These are phyloP conservation scores for Cryptus armator DNA, from an alignment of 2,888 invertebrate genomes.

Conservation along the genomic window DNA sequence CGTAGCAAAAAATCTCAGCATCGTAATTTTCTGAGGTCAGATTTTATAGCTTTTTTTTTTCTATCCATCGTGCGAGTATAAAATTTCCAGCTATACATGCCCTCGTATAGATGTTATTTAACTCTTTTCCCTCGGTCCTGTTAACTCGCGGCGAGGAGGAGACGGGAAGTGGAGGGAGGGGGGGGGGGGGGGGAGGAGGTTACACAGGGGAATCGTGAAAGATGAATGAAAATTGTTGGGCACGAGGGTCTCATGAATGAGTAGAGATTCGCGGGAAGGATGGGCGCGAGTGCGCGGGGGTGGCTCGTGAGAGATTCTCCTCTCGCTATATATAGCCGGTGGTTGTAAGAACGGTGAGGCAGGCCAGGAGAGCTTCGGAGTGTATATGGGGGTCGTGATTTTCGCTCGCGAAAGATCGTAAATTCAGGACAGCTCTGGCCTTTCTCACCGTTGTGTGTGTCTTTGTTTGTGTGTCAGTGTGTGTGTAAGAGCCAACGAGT, in stretches of 20 bases:
- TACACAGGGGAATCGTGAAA: constrained; percentile 53
- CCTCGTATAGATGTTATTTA: constrained; percentile 13
- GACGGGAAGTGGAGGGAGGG: background rate
- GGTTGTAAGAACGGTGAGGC: constrained; percentile 42
- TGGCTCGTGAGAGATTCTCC: constrained; percentile 31
- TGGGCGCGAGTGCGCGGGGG: constrained; percentile 32
- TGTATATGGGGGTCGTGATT: constrained; percentile 65
- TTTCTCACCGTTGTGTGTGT: constrained; percentile 35
- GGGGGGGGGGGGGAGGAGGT: background rate
- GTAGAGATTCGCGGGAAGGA: constrained; percentile 41
- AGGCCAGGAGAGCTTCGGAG: constrained; percentile 44
- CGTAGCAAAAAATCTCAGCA: background rate
- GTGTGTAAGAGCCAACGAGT: constrained; percentile 37
- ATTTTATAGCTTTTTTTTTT: background rate
- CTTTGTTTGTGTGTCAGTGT: constrained; percentile 38
- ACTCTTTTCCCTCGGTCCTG: constrained; percentile 2
- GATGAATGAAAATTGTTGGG: constrained; percentile 75
- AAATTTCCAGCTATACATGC: constrained; percentile 3
- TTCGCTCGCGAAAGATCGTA: constrained; percentile 70
- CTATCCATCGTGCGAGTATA: background rate
- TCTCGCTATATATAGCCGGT: background rate
- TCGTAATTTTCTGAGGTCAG: constrained; percentile 3
- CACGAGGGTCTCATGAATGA: constrained; percentile 69
- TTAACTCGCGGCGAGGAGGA: background rate
- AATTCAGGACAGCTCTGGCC: constrained; percentile 64